phyloP scores from a whole-genome alignment of 2,888 invertebrate genomes.

The Lycia hirtaria region DNA sequence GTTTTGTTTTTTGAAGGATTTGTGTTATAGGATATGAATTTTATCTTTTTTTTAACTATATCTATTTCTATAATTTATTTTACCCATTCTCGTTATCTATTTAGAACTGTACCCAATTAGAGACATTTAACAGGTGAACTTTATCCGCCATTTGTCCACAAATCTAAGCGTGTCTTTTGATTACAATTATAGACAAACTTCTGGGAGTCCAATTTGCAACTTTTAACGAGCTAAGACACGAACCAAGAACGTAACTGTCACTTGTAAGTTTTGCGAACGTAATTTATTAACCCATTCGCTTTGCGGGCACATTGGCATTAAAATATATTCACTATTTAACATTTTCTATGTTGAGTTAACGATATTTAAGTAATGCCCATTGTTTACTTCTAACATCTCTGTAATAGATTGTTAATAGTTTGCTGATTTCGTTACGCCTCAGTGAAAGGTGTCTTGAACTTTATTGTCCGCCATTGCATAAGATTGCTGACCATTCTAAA shows the following conservation, averaged over 20 bases:
- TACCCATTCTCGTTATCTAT: neutral
- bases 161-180: neutral
- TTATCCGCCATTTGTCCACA: neutral
- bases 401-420: slow-evolving; percentile 37
- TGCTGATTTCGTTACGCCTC: slow-evolving; percentile 39
- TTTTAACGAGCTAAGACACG: slow-evolving; percentile 20
- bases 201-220: slow-evolving; percentile 17
- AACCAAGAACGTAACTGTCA: slow-evolving; percentile 30
- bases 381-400: slow-evolving; percentile 31
- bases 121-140: neutral
- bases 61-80: no score
- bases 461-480: slow-evolving; percentile 63
- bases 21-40: neutral
- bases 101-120: neutral
- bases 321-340: slow-evolving; percentile 17
- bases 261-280: slow-evolving; percentile 27
- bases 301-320: slow-evolving; percentile 27
- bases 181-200: slow-evolving; percentile 3
- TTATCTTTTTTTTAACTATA: neutral
- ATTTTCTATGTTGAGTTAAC: slow-evolving; percentile 13
- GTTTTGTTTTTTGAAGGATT: slow-evolving; percentile 4
- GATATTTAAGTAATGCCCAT: slow-evolving; percentile 6
- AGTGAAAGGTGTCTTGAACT: slow-evolving; percentile 65
- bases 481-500: slow-evolving; percentile 57
- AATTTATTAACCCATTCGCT: slow-evolving; percentile 33